Evolutionary conservation across 2,113 vertebrate species (phyloP).

Genomic region (Oncorhynchus tshawytscha): DNA sequence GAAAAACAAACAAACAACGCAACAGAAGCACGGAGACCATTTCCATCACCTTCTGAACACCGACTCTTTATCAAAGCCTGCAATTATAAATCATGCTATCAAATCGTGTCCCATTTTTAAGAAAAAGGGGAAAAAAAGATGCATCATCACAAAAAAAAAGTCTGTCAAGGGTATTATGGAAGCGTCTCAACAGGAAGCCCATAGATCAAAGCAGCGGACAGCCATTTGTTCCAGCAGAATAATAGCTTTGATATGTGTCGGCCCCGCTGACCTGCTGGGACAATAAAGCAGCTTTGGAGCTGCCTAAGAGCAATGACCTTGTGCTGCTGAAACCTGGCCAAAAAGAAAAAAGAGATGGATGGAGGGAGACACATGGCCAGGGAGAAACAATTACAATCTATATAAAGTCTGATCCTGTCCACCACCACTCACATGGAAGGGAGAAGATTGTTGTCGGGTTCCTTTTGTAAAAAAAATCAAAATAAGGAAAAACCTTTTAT

Average conservation of each 20-base stretch:
- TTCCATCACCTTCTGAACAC: slow-evolving; percentile 22
- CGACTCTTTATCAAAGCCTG: slow-evolving; percentile 51
- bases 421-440: slow-evolving; percentile 64
- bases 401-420: slow-evolving; percentile 68
- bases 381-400: slow-evolving; percentile 77
- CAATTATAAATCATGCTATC: slow-evolving; percentile 62
- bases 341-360: slow-evolving; percentile 63
- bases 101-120: slow-evolving; percentile 53
- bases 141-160: slow-evolving; percentile 67
- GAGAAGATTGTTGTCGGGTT: slow-evolving; percentile 64
- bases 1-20: not conserved
- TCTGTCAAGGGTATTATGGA: slow-evolving; percentile 77
- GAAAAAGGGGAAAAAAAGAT: slow-evolving; percentile 43
- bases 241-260: slow-evolving; percentile 77
- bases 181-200: slow-evolving; percentile 71
- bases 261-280: slow-evolving; percentile 73
- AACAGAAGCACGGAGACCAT: slow-evolving; percentile 28
- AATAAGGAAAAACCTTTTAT: slow-evolving; percentile 35
- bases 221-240: slow-evolving; percentile 78
- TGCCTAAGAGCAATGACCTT: slow-evolving; percentile 78
- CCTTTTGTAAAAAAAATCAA: slow-evolving; percentile 32
- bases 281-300: slow-evolving; percentile 70
- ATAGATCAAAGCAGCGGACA: slow-evolving; percentile 76
- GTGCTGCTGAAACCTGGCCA: slow-evolving; percentile 64
- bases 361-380: slow-evolving; percentile 61